phyloP scores from a whole-genome alignment of 2,797 vertebrate genomes.

The Pangasius mekongensis region DNA sequence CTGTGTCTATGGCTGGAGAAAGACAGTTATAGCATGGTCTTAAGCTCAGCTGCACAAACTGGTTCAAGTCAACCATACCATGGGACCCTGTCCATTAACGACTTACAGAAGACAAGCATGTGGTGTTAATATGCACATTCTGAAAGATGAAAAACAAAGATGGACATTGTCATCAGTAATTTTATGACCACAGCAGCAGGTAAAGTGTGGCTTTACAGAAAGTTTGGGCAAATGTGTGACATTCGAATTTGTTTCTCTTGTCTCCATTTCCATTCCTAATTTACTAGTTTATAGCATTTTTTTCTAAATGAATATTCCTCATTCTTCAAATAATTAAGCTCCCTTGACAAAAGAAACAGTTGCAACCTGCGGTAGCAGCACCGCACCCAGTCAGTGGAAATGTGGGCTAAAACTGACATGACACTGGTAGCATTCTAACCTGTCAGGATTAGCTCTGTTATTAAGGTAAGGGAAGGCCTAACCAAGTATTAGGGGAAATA shows the following conservation, averaged over 20 bases:
- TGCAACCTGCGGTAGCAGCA: neutral
- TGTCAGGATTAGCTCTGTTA: neutral
- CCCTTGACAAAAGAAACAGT: too few species aligned
- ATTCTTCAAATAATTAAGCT: neutral
- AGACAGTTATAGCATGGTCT: neutral
- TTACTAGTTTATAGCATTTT: neutral
- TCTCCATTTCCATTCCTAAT: constrained; percentile 7
- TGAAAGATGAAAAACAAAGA: neutral
- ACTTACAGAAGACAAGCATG: neutral
- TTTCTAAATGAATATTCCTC: neutral
- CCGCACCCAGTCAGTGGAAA: neutral
- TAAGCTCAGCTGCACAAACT: neutral
- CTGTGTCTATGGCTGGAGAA: neutral
- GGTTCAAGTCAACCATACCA: neutral
- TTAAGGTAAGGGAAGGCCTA: neutral
- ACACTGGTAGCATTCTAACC: neutral
- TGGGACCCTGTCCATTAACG: neutral
- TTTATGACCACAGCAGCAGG: neutral
- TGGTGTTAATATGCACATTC: neutral
- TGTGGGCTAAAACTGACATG: neutral
- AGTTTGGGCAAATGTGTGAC: neutral
- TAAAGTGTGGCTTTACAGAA: neutral
- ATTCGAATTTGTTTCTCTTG: neutral
- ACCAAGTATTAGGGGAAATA: neutral
- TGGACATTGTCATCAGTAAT: neutral